These are phyloP conservation scores for Ceratoteleas bidentatus DNA, from an alignment of 1,140 invertebrate species.

Conservation along the genomic window DNA sequence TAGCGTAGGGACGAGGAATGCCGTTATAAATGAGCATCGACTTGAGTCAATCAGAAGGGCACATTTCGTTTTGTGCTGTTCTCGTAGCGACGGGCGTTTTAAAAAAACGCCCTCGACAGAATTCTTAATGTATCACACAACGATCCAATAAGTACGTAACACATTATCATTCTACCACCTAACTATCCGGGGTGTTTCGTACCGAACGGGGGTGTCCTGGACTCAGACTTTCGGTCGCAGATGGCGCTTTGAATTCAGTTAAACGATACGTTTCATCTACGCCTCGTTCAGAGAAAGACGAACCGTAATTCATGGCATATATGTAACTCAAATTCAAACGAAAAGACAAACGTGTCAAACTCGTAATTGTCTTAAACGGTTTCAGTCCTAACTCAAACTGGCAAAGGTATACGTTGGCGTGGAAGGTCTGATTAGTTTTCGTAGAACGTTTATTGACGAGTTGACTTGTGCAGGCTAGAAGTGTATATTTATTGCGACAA, in stretches of 20 bases:
- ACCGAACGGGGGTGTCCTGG: conserved; percentile 14
- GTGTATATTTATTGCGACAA: background rate
- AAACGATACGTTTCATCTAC: background rate
- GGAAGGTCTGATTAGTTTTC: background rate
- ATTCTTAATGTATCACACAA: conserved; percentile 43
- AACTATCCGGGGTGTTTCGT: conserved; percentile 12
- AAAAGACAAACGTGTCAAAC: too few species aligned
- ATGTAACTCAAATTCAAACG: too few species aligned
- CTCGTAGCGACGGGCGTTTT: conserved; percentile 18
- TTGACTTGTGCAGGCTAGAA: too few species aligned
- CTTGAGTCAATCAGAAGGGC: conserved; percentile 43
- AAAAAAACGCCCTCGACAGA: conserved; percentile 24
- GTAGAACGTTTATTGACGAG: conserved; percentile 9
- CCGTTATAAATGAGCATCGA: conserved; percentile 25
- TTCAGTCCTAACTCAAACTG: too few species aligned
- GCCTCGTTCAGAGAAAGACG: too few species aligned
- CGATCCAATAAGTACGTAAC: conserved; percentile 41
- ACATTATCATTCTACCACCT: conserved; percentile 16
- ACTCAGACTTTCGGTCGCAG: conserved; percentile 11
- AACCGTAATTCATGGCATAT: too few species aligned
- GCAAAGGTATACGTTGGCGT: conserved; percentile 18
- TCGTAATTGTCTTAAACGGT: too few species aligned
- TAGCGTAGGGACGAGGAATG: conserved; percentile 1
- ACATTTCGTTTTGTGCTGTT: conserved; percentile 17
- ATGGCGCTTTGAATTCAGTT: background rate